Evolutionary conservation across 2,113 vertebrate genomes (phyloP), one percentile per base, ranked within the genome.

Genomic region (Anas platyrhynchos): DNA sequence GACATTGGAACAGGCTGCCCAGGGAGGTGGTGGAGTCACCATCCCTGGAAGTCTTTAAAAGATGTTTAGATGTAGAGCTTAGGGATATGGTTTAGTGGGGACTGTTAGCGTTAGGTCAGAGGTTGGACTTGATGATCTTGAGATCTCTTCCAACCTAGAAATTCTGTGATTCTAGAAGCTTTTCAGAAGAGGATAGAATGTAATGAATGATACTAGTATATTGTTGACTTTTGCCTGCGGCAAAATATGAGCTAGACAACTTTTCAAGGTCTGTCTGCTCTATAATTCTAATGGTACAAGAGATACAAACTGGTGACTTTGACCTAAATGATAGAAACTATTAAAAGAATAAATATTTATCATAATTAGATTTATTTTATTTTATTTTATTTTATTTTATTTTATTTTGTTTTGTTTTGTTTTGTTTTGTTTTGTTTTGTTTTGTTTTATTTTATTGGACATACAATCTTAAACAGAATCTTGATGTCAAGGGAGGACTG

Each of bases 141-240:
- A 34, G 34, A 34, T 34, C 34, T 34, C 34, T 34, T 34, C 34
- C 34, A 34, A 34, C 34, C 34, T 34, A 34, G 34, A 34, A 34
- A 34, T 34, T 34, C 34, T 34, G 34, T 34, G 34, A 34, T 34
- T 34, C 34, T 91, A 56, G 54, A 81, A 14, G 14, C 27, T 78
- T 86, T 80, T 67, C 17, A 46, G 41, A 54, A 67, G 8, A 27
- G 0, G 1, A 26, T 36, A 50, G 2, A 1, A 5, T 67, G 21
- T 22, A 5, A 9, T 34, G 56, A 78, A 72, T 2, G 0, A 32
- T 25, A 34, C 4, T 27, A 4, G 7, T 68, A 52, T 76, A 85
- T 79, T 83, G 13, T 14, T 1, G 0, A 38, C 29, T 12, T 36
- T 83, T 26, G 69, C 11, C n/a, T 46, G 5, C 0, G 1, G 25